Conservation (phyloP, 1,140 invertebrate species). For the Ips typographus region DNA sequence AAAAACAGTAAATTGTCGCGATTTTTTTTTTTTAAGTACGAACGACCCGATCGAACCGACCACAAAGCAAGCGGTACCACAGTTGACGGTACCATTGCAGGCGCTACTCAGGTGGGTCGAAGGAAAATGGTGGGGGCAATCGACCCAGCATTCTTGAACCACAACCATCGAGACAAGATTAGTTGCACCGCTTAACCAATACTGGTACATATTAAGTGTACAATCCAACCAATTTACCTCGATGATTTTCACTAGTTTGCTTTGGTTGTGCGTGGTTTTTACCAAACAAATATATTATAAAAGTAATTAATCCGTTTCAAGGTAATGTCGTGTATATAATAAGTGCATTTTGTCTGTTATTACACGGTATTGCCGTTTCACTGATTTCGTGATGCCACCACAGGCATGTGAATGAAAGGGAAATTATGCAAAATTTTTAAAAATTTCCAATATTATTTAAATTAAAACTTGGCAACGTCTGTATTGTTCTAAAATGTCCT, state of each 20-base stretch:
- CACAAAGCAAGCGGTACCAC: conserved; percentile 25
- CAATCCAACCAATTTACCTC: too few species aligned
- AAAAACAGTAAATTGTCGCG: conserved; percentile 29
- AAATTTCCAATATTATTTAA: too few species aligned
- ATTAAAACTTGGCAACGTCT: too few species aligned
- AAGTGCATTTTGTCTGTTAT: background rate
- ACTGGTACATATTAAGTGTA: too few species aligned
- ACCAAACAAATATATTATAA: too few species aligned
- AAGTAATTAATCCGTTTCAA: background rate
- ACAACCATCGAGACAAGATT: conserved; percentile 32
- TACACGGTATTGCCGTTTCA: background rate
- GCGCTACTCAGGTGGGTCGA: conserved; percentile 11
- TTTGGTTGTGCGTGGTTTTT: too few species aligned
- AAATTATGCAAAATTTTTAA: too few species aligned
- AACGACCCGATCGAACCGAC: conserved; percentile 10
- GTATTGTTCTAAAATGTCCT: too few species aligned
- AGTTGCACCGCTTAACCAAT: conserved; percentile 5
- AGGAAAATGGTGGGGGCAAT: conserved; percentile 36
- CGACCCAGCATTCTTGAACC: conserved; percentile 38
- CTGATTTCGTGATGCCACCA: background rate
- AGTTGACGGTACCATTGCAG: conserved; percentile 24
- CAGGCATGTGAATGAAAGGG: too few species aligned
- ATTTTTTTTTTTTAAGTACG: conserved; percentile 1
- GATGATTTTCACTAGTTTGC: too few species aligned
- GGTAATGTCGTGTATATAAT: background rate